phyloP scores from a whole-genome alignment of 37 sponge, comb jelly and placozoan genomes.

The Halisarca cf. caerulea region DNA sequence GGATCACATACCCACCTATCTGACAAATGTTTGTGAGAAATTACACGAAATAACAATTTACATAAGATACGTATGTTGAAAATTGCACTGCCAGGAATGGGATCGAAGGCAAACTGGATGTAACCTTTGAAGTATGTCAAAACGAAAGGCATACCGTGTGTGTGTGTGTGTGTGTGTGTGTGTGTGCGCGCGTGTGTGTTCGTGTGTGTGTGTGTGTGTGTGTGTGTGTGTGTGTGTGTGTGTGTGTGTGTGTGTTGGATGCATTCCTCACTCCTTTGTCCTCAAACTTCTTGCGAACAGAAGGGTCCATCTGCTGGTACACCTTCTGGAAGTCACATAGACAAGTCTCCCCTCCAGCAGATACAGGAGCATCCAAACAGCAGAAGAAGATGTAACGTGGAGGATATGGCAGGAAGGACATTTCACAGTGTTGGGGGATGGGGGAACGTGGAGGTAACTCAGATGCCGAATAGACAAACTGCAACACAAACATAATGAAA shows the following conservation, averaged over 20 bases:
- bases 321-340: slow-evolving; percentile 73
- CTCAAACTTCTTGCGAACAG: slow-evolving; percentile 53
- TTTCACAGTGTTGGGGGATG: slow-evolving; percentile 78
- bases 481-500: too few relatives aligned
- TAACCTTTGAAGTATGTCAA: too few relatives aligned
- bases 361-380: slow-evolving; percentile 68
- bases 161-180: too few relatives aligned
- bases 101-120: too few relatives aligned
- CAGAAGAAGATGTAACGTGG: slow-evolving; percentile 72
- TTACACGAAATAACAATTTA: too few relatives aligned
- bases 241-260: background rate
- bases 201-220: background rate
- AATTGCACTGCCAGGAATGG: too few relatives aligned
- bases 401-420: slow-evolving; percentile 73
- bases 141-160: too few relatives aligned
- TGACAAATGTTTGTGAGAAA: too few relatives aligned
- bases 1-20: too few relatives aligned
- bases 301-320: slow-evolving; percentile 63
- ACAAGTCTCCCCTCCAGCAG: slow-evolving; percentile 71
- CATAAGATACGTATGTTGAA: too few relatives aligned
- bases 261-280: slow-evolving; percentile 62
- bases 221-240: slow-evolving; percentile 1
- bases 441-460: slow-evolving; percentile 67
- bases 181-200: background rate
- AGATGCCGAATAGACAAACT: slow-evolving; percentile 76